Evolutionary conservation across 2,888 invertebrate genomes (phyloP), one percentile per base, ranked within the genome.

Genomic region (Chloroclysta siterata): DNA sequence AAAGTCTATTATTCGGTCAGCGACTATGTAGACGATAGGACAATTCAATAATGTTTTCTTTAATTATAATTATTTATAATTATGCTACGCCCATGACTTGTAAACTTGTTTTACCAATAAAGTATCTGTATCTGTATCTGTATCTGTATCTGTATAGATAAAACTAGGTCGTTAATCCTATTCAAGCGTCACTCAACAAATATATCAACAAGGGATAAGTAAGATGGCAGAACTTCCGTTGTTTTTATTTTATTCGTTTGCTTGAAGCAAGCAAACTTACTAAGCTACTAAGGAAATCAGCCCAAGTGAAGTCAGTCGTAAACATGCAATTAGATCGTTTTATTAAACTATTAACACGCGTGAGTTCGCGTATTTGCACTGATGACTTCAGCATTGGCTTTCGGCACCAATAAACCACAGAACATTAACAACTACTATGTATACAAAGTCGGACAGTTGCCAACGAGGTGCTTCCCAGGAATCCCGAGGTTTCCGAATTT

Each of bases 311-410:
- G 58, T n/a, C 15, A 53, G 42, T 54, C 42, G 46, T 54, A 50
- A 58, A 63, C 58, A 50, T 11, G 41, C 46, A 36, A 56, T 57
- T 53, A 53, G 14, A 48, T 17, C 13, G 41, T 48, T 17, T 0
- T 41, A 29, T 47, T n/a, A 39, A 13, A 46, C 41, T 64, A 68
- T 67, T 59, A 69, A 56, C 53, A 44, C 14, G 55, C 29, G 44
- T 11, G 33, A 15, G n/a, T 36, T 51, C 15, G 11, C 59, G 57
- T 72, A 69, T 73, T 75, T 68, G 63, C 69, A 65, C 54, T 42
- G 68, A 72, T 73, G 74, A 76, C 53, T 70, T 70, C 70, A 72
- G 60, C 53, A 52, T 65, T 71, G 65, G 63, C 68, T 33, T 53
- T 47, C 33, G 15, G 54, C 39, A 47, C 39, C 63, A 44, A 51